Evolutionary conservation across 2,113 vertebrate genomes (phyloP), one percentile per base, ranked within the genome.

Genomic region (Erythrocebus patas): DNA sequence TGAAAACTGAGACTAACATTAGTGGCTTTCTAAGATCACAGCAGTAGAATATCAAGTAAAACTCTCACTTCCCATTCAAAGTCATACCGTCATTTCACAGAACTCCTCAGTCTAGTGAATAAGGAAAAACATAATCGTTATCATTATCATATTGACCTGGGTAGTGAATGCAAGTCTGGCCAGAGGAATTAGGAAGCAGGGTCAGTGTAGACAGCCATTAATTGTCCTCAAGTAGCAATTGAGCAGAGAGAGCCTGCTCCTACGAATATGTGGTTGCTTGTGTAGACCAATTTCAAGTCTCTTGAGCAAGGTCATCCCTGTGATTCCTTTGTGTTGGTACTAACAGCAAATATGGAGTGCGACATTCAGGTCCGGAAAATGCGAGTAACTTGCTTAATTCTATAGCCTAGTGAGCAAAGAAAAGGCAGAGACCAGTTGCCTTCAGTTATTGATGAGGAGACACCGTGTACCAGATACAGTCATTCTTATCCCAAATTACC

Each of bases 401-500:
- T 32, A n/a, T n/a, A 70, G 12, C 4, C 61, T 18, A 12, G 17
- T 14, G 95, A 38, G 18, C 50, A 17, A 76, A 61, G 8, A 91
- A 70, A 48, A 88, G 55, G 43, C 17, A 45, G 30, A 40, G 2
- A 16, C 18, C 3, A 25, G 40, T 6, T 27, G 35, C 40, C 80
- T 82, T 57, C 84, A 43, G 76, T 38, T 14, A 27, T 2, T 10
- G 5, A 48, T 30, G n/a, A 57, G 64, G 48, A 52, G 76, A 70
- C 75, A 20, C 27, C 8, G 1, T 0, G 0, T 9, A 8, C n/a
- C 5, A 2, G 0, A 22, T 1, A 8, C 0, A 9, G 14, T 20
- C 13, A 13, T 57, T 48, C 16, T 40, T 52, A 52, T 38, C 18
- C 35, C 50, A 2, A 32, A 68, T 68, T 35, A 23, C 52, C 32